phyloP scores from a whole-genome alignment of 2,888 invertebrate genomes.

The Campoplex capitator region DNA sequence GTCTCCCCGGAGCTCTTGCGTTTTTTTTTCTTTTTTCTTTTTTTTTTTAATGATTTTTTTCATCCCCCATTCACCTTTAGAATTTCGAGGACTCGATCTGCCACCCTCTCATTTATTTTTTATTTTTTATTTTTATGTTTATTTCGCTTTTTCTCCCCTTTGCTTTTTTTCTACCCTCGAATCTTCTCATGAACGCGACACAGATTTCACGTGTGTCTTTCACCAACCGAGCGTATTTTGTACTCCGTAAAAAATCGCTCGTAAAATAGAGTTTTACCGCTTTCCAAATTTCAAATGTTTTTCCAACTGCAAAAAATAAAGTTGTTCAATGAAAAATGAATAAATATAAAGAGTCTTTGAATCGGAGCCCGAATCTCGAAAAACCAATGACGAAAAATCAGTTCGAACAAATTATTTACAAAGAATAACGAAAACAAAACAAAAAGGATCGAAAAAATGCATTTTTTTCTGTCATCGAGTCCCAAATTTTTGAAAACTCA shows the following conservation, averaged over 20 bases:
- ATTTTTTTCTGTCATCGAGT: neutral
- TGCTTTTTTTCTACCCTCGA: neutral
- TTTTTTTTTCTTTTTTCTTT: too few species aligned
- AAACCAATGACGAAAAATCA: neutral
- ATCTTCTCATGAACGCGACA: neutral
- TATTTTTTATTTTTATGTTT: neutral
- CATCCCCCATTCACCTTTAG: neutral
- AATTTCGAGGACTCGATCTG: slow-evolving; percentile 2
- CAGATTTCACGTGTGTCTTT: neutral
- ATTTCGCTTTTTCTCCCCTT: neutral
- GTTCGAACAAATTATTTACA: neutral
- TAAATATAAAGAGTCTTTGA: neutral
- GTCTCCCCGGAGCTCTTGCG: neutral
- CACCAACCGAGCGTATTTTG: neutral
- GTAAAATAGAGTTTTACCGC: neutral
- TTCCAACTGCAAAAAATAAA: neutral
- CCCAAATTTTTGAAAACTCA: neutral
- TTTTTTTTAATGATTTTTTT: neutral
- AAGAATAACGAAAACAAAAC: neutral
- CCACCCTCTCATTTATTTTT: slow-evolving; percentile 4
- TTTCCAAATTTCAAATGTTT: neutral
- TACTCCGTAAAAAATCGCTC: neutral
- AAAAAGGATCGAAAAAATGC: neutral
- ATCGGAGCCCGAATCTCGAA: neutral
- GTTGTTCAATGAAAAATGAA: neutral